These are phyloP conservation scores for Petrocephalus sullivani DNA, from an alignment of 2,797 vertebrate genomes.

Conservation along the genomic window DNA sequence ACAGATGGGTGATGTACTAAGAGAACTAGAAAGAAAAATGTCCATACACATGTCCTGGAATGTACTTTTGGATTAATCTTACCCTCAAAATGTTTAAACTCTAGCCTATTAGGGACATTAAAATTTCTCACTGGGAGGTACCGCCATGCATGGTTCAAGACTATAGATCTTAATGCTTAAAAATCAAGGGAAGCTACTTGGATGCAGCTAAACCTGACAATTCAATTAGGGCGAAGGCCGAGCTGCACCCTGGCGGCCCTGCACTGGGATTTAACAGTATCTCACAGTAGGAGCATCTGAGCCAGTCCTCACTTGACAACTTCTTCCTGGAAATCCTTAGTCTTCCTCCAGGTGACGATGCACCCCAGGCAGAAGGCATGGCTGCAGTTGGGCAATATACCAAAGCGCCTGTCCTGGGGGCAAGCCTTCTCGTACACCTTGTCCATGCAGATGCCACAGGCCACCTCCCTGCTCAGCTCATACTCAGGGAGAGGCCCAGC, in stretches of 20 bases:
- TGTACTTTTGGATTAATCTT: neutral
- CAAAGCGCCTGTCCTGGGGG: slow-evolving; percentile 62
- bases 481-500: slow-evolving; percentile 28
- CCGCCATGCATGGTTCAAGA: neutral
- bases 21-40: neutral
- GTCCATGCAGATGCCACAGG: slow-evolving; percentile 91
- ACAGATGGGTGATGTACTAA: neutral
- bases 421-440: slow-evolving; percentile 73
- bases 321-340: slow-evolving; percentile 60
- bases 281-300: neutral
- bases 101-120: neutral
- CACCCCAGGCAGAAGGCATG: slow-evolving; percentile 79
- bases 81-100: neutral
- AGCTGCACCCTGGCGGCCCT: neutral
- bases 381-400: slow-evolving; percentile 80
- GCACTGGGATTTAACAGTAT: neutral
- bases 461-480: slow-evolving; percentile 62
- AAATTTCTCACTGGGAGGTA: neutral
- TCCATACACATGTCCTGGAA: neutral
- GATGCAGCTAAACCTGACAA: neutral
- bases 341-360: slow-evolving; percentile 78
- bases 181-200: neutral
- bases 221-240: neutral
- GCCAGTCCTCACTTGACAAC: slow-evolving; percentile 68
- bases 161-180: neutral